Conservation (phyloP, 2,888 invertebrate genomes). For the Elgonia sp. region DNA sequence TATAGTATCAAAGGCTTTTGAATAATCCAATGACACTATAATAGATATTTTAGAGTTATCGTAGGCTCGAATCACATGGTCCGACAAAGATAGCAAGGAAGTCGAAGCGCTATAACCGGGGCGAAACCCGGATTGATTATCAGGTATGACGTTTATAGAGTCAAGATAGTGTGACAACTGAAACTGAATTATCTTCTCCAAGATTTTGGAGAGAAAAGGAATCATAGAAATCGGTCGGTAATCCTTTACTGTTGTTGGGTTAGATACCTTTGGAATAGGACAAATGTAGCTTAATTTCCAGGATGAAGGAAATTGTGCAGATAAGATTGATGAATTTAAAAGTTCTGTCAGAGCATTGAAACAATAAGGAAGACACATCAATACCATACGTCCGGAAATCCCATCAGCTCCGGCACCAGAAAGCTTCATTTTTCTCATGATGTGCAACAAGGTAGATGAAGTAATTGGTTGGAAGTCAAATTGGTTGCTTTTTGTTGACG, state of each 20-base stretch:
- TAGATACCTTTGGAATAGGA: constrained; percentile 20
- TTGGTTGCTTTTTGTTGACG: no score
- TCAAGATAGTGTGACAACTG: neutral
- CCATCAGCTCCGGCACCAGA: constrained; percentile 1
- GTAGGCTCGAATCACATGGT: constrained; percentile 3
- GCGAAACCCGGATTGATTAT: constrained; percentile 21
- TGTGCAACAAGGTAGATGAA: neutral
- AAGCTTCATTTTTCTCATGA: constrained; percentile 1
- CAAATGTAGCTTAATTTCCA: neutral
- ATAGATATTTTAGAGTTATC: neutral
- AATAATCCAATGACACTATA: constrained; percentile 20
- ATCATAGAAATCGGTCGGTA: constrained; percentile 6
- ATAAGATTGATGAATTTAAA: neutral
- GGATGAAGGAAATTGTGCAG: neutral
- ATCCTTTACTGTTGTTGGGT: neutral
- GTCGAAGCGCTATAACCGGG: constrained; percentile 18
- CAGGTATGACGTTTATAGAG: neutral
- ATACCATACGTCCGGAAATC: constrained; percentile 9
- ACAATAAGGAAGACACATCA: constrained; percentile 20
- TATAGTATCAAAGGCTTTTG: constrained; percentile 18
- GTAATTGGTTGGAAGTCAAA: neutral
- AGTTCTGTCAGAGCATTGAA: constrained; percentile 1
- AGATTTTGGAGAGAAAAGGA: constrained; percentile 11
- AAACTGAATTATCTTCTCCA: constrained; percentile 5
- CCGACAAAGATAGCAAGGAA: neutral